Base-by-base conservation (phyloP, 2,113 vertebrate species). In the Cottus gobio region DNA sequence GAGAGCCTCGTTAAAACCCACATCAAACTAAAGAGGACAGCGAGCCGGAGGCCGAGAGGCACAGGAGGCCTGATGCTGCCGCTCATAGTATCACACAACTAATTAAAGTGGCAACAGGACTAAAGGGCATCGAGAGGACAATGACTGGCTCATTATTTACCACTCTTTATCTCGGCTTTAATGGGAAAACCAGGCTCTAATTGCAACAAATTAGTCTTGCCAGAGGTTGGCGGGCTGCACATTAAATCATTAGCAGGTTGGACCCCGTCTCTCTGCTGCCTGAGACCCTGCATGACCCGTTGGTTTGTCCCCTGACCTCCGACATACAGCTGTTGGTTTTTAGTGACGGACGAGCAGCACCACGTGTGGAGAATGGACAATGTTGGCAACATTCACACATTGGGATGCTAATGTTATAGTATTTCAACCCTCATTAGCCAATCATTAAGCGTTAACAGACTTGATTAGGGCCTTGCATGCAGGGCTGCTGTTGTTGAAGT, bases 91-190 rank as follows among this genome's bases (percentile, higher is more conserved):
- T 71, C 64, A 82, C 64, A 75, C 62, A 62, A 31, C 73, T 87
- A 66, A 87, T 90, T 91, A 86, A 75, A 82, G 68, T 78, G 67
- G 42, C 60, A 72, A 36, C 62, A 34, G 48, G 62, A 82, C 65
- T 67, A 66, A 75, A 64, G 71, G 72, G 61, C 80, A 65, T 54
- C 24, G 22, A 56, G 73, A 81, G 39, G 72, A 79, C 52, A 42
- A 48, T n/a, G 52, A n/a, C 70, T 62, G 63, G 50, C 48, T 87
- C 82, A 24, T 90, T 91, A 89, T 92, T 92, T 91, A 88, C 85
- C 78, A 80, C 79, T 62, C 68, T 84, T 86, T 91, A 88, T 86
- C 75, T 69, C 64, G 16, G 16, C 22, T 70, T 77, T 85, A 84
- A 91, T 79, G 77, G 52, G 78, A 86, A 84, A 83, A 79, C 44